phyloP scores from a whole-genome alignment of 2,888 invertebrate genomes.

The Anodontia alba region DNA sequence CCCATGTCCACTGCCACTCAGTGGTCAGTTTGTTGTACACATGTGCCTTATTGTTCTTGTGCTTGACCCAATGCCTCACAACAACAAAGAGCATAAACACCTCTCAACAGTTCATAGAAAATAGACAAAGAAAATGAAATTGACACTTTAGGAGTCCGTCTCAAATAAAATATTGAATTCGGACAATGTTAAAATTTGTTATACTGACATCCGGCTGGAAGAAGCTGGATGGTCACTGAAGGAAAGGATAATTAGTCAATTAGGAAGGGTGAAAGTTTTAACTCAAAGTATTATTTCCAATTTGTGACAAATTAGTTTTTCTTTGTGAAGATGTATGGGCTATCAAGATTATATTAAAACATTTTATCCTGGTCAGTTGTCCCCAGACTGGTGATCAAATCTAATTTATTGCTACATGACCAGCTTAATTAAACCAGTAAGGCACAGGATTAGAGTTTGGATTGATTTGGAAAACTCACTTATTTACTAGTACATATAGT shows the following conservation, averaged over 20 bases:
- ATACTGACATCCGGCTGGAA: slow-evolving; percentile 5
- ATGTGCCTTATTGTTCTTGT: slow-evolving; percentile 8
- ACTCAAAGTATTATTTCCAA: slow-evolving; percentile 18
- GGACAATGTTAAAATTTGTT: background rate
- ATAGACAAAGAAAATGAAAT: slow-evolving; percentile 17
- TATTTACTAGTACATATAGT: too few species aligned
- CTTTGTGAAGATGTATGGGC: slow-evolving; percentile 18
- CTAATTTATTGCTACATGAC: slow-evolving; percentile 14
- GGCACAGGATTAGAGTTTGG: slow-evolving; percentile 1
- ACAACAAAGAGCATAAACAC: slow-evolving; percentile 8
- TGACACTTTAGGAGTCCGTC: background rate
- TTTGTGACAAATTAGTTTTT: slow-evolving; percentile 21
- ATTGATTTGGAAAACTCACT: background rate
- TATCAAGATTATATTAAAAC: slow-evolving; percentile 6
- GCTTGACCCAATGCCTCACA: background rate
- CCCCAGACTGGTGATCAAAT: background rate
- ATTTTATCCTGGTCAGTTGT: slow-evolving; percentile 3
- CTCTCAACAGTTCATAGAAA: slow-evolving; percentile 7
- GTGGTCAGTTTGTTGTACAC: slow-evolving; percentile 2
- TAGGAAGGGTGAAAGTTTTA: slow-evolving; percentile 13
- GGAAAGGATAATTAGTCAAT: slow-evolving; percentile 13
- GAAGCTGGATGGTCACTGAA: background rate
- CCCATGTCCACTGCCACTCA: background rate
- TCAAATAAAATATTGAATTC: slow-evolving; percentile 17
- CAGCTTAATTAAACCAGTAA: slow-evolving; percentile 5